A percentile compares a stretch with the other conserved stretches of the same genome.
Evolutionary conservation across 2,113 vertebrate species (phyloP).

Genomic region (Erythrolamprus reginae): DNA sequence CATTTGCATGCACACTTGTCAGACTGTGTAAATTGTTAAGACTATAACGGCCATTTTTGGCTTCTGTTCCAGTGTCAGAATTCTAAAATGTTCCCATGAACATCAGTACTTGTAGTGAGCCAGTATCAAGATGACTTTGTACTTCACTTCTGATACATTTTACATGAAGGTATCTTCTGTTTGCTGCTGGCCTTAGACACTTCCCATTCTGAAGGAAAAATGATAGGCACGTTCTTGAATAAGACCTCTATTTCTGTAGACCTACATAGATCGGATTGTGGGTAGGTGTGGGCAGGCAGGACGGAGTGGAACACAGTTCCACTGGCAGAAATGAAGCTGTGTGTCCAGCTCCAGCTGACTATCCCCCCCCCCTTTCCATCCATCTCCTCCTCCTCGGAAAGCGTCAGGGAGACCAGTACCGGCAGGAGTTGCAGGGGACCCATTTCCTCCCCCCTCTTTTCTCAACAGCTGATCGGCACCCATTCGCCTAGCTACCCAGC

Average conservation of each 20-base stretch:
- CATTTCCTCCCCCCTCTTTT: too few relatives aligned
- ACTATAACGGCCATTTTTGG: neutral
- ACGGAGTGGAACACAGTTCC: too few relatives aligned
- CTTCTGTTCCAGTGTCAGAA: neutral
- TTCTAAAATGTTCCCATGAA: neutral
- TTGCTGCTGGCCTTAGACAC: neutral
- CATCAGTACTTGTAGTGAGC: neutral
- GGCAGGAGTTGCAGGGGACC: too few relatives aligned
- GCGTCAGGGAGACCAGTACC: too few relatives aligned
- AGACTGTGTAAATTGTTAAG: neutral
- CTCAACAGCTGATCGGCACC: too few relatives aligned
- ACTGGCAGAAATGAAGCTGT: too few relatives aligned
- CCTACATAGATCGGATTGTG: neutral
- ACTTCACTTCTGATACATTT: neutral
- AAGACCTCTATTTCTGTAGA: neutral
- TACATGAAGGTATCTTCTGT: neutral
- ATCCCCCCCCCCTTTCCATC: too few relatives aligned
- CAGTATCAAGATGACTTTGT: neutral
- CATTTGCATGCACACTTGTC: neutral
- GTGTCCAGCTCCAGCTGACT: too few relatives aligned
- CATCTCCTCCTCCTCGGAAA: too few relatives aligned
- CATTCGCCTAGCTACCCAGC: too few relatives aligned
- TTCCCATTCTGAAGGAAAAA: neutral
- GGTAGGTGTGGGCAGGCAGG: too few relatives aligned
- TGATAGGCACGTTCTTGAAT: neutral